Percentiles rank a stretch among this genome's conserved stretches.
phyloP scores from a whole-genome alignment of 1,140 invertebrate species.

The Onthophagus taurus region DNA sequence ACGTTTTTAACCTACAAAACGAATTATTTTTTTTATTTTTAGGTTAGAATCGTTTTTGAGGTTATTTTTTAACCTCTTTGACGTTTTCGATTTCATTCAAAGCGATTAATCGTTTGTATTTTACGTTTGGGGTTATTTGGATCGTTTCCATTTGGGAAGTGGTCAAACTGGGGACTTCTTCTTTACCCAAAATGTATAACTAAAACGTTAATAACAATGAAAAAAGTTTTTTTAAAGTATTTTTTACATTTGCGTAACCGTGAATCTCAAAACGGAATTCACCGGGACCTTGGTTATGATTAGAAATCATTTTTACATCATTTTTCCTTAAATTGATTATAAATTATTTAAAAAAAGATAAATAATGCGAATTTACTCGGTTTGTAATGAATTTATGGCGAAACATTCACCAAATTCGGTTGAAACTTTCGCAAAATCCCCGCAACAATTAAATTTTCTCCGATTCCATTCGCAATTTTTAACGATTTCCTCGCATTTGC shows the following conservation, averaged over 20 bases:
- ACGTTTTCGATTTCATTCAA: constrained; percentile 34
- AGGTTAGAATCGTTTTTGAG: neutral
- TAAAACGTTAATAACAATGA: constrained; percentile 21
- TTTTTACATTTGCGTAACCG: constrained; percentile 43
- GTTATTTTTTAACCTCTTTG: constrained; percentile 20
- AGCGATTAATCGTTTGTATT: constrained; percentile 24
- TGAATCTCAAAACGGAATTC: constrained; percentile 45
- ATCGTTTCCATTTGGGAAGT: constrained; percentile 47
- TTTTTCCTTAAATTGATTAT: constrained; percentile 14
- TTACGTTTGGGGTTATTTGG: constrained; percentile 24
- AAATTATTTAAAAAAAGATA: neutral
- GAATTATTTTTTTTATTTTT: neutral
- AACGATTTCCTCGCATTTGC: constrained; percentile 47
- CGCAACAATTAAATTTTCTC: constrained; percentile 52
- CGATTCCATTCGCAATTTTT: constrained; percentile 52
- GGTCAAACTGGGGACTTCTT: constrained; percentile 53
- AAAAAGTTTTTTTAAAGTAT: neutral
- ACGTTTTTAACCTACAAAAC: constrained; percentile 30
- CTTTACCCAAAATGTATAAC: constrained; percentile 50
- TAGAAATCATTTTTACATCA: constrained; percentile 39
- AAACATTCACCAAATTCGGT: constrained; percentile 58
- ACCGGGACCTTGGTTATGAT: constrained; percentile 48
- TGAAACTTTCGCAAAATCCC: constrained; percentile 50
- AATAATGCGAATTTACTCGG: constrained; percentile 19
- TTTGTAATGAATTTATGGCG: constrained; percentile 53